Conservation (phyloP, 2,888 invertebrate genomes). For the Hyles lineata region DNA sequence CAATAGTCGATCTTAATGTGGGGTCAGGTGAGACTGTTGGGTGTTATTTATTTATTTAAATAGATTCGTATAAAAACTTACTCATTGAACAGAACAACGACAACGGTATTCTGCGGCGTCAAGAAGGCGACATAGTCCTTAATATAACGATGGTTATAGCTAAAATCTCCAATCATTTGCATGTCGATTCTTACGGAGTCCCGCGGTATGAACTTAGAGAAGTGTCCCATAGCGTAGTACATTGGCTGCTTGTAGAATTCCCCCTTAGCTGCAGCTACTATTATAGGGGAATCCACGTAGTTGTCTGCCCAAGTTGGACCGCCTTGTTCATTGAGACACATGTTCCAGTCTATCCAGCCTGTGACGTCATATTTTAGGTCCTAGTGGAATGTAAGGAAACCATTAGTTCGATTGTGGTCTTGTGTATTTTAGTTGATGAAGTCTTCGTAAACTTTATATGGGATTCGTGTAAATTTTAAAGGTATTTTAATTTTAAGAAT, state of each 20-base stretch:
- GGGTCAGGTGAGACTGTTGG: too few species aligned
- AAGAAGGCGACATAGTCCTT: slow-evolving; percentile 53
- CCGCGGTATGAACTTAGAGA: slow-evolving; percentile 88
- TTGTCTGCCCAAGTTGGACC: slow-evolving; percentile 93
- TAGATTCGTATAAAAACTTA: slow-evolving; percentile 46
- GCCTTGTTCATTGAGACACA: slow-evolving; percentile 89
- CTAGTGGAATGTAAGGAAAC: slow-evolving; percentile 60
- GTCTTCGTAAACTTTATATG: too few species aligned
- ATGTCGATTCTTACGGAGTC: slow-evolving; percentile 78
- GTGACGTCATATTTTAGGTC: slow-evolving; percentile 89
- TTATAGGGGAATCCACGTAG: slow-evolving; percentile 90
- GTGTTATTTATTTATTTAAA: too few species aligned
- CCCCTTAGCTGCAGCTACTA: slow-evolving; percentile 78
- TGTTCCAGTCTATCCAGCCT: slow-evolving; percentile 97
- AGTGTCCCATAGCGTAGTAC: slow-evolving; percentile 94
- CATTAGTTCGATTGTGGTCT: neutral
- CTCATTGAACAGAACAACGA: slow-evolving; percentile 69
- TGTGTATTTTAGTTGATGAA: too few species aligned
- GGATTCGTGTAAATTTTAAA: too few species aligned
- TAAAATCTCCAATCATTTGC: slow-evolving; percentile 39
- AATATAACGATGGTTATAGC: neutral
- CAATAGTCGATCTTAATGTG: too few species aligned
- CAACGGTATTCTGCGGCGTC: slow-evolving; percentile 62
- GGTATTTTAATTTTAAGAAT: too few species aligned
- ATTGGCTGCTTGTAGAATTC: slow-evolving; percentile 96